A percentile compares a stretch with the other conserved stretches of the same genome.
phyloP scores from a whole-genome alignment of 2,113 vertebrate genomes.

The Xenopus tropicalis region DNA sequence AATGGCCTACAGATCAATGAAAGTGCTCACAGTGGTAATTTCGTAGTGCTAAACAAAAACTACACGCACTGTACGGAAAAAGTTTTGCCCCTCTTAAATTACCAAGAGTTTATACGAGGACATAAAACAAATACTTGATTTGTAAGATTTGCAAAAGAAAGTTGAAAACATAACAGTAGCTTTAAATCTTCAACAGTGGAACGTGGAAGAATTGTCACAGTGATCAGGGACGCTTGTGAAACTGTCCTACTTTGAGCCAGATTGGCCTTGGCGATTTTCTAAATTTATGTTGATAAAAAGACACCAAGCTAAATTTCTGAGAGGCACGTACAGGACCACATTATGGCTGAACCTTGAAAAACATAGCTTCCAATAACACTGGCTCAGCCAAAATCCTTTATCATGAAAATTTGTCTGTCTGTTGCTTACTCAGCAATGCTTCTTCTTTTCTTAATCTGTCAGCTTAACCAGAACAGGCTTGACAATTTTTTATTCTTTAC shows the following conservation, averaged over 20 bases:
- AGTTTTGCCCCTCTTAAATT: background rate
- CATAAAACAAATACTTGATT: background rate
- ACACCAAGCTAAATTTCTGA: background rate
- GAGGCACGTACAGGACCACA: background rate
- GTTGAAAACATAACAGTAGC: conserved; percentile 7
- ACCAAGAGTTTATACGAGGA: background rate
- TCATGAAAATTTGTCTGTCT: background rate
- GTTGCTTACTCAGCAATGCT: conserved; percentile 52
- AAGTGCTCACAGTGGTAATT: too few species aligned
- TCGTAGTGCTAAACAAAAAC: background rate
- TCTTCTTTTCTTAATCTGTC: conserved; percentile 42
- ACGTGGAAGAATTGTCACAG: background rate
- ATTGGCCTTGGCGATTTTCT: background rate
- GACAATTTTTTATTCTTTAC: conserved; percentile 27
- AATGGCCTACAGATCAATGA: background rate
- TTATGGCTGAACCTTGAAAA: conserved; percentile 33
- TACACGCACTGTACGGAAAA: background rate
- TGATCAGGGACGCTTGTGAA: conserved; percentile 7
- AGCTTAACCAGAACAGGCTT: conserved; percentile 44
- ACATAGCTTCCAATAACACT: conserved; percentile 30
- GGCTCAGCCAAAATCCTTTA: accelerated
- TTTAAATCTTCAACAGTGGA: conserved; percentile 20
- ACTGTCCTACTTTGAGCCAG: conserved; percentile 26
- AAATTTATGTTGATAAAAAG: background rate
- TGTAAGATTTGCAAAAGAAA: conserved; percentile 1